A percentile compares a stretch with the other conserved stretches of the same genome.
These are phyloP conservation scores for Amphibalanus amphitrite DNA, from an alignment of 1,140 invertebrate genomes.

Conservation along the genomic window DNA sequence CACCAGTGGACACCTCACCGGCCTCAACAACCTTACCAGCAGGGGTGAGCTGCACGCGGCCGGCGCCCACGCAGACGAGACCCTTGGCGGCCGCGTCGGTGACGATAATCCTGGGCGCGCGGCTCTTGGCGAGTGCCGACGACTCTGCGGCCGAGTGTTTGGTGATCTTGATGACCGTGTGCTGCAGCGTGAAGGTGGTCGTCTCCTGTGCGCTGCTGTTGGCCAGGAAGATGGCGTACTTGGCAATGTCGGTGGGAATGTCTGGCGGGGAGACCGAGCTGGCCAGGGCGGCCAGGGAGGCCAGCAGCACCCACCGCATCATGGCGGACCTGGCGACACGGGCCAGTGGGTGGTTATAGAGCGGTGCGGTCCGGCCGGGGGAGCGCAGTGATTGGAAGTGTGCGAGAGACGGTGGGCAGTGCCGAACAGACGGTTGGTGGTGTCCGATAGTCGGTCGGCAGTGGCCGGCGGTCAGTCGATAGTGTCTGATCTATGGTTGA, in stretches of 20 bases:
- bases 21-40: neutral
- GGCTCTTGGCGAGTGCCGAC: neutral
- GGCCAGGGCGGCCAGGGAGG: neutral
- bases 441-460: too few relatives aligned
- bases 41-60: neutral
- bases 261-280: too few relatives aligned
- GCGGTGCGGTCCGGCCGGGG: too few relatives aligned
- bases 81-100: neutral
- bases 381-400: too few relatives aligned
- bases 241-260: neutral
- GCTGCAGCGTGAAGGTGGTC: neutral
- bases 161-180: neutral
- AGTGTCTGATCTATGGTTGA: too few relatives aligned
- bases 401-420: too few relatives aligned
- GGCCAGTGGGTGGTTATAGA: too few relatives aligned
- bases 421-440: too few relatives aligned
- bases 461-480: too few relatives aligned
- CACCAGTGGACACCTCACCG: neutral
- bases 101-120: neutral
- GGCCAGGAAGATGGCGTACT: neutral
- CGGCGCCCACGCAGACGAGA: neutral
- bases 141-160: neutral
- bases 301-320: constrained; percentile 6
- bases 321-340: too few relatives aligned
- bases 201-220: too few relatives aligned